Percentiles rank a stretch among this genome's conserved stretches.
Conservation (phyloP, 1,140 invertebrate genomes). For the Trialeurodes vaporariorum region DNA sequence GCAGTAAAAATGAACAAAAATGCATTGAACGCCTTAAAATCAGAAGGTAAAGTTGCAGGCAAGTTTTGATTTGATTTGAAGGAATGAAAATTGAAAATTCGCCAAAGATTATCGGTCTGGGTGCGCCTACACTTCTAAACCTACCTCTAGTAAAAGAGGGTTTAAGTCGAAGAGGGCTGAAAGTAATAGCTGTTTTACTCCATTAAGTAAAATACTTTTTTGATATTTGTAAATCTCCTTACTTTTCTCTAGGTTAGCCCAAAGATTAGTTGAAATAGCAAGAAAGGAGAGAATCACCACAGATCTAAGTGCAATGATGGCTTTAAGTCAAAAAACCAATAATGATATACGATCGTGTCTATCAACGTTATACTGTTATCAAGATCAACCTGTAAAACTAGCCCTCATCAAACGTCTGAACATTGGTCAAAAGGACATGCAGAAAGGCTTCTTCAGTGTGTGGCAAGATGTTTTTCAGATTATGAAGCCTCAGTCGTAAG, state of each 20-base stretch:
- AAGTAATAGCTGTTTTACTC: too few species aligned
- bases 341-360: constrained; percentile 85
- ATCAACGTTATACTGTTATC: constrained; percentile 66
- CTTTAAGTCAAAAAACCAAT: constrained; percentile 65
- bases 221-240: constrained; percentile 10
- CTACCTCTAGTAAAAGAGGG: too few species aligned
- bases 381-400: constrained; percentile 42
- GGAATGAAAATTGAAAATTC: too few species aligned
- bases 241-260: constrained; percentile 41
- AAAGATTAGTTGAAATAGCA: constrained; percentile 55
- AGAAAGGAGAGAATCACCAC: constrained; percentile 53
- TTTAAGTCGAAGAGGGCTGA: too few species aligned
- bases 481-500: constrained; percentile 30
- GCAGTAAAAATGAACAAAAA: too few species aligned
- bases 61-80: too few species aligned
- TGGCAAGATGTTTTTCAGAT: constrained; percentile 74
- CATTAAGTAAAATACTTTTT: constrained; percentile 6
- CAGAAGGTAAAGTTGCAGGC: too few species aligned
- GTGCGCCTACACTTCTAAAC: too few species aligned
- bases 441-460: constrained; percentile 71
- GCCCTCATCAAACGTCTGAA: constrained; percentile 52
- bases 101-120: too few species aligned
- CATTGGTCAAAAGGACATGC: constrained; percentile 74
- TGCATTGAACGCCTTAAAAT: too few species aligned
- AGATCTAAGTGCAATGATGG: constrained; percentile 54